Conservation (phyloP, 2,888 invertebrate species). For the Adineta ricciae region DNA sequence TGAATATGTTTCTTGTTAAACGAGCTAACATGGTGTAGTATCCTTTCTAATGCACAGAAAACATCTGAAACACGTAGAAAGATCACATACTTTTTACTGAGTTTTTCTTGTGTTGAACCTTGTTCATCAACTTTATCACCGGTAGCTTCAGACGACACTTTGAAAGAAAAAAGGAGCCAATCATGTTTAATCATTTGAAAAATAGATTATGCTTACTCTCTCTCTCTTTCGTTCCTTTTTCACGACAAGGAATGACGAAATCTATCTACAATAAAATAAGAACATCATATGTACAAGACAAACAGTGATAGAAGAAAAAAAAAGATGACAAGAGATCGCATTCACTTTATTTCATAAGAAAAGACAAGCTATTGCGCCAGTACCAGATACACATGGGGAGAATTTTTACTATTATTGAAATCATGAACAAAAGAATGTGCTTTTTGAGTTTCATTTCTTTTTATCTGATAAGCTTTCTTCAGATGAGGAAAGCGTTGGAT, state of each 20-base stretch:
- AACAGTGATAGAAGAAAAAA: neutral
- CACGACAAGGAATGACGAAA: neutral
- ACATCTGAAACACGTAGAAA: neutral
- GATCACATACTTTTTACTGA: constrained; percentile 23
- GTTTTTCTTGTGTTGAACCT: constrained; percentile 9
- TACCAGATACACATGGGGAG: neutral
- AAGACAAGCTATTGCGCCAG: neutral
- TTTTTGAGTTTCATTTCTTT: neutral
- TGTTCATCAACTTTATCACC: neutral
- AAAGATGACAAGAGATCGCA: neutral
- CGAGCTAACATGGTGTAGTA: neutral
- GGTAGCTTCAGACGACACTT: neutral
- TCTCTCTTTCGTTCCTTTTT: neutral
- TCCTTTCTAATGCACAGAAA: neutral
- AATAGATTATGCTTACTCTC: neutral
- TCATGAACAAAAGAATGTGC: neutral
- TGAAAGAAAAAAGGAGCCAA: neutral
- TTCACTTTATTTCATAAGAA: neutral
- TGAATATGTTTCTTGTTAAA: neutral
- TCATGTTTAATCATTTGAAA: neutral
- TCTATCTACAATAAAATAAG: neutral
- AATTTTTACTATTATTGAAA: neutral
- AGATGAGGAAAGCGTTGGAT: neutral
- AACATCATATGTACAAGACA: neutral
- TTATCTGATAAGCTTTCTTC: neutral